Percentiles rank a stretch among this genome's conserved stretches.
Evolutionary conservation across 2,113 vertebrate genomes (phyloP).

Genomic region (Cranoglanis bouderius): DNA sequence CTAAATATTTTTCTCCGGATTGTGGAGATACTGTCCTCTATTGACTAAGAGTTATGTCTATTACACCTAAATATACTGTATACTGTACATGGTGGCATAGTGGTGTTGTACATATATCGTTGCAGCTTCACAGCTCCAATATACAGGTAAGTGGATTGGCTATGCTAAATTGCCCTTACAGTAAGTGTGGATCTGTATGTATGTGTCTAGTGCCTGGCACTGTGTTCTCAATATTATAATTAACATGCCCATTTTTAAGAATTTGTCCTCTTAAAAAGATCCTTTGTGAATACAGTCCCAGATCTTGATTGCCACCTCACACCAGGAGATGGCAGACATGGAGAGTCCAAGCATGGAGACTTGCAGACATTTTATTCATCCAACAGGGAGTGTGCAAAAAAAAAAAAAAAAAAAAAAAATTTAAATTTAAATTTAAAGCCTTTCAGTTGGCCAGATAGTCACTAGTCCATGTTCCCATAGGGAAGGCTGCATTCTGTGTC

Average conservation of each 20-base stretch:
- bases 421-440: background rate
- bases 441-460: background rate
- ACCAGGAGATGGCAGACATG: background rate
- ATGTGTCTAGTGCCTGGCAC: background rate
- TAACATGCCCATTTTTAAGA: background rate
- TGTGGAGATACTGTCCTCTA: background rate
- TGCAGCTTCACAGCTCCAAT: background rate
- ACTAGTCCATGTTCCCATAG: constrained; percentile 34
- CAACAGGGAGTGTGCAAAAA: constrained; percentile 11
- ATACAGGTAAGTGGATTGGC: background rate
- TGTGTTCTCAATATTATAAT: background rate
- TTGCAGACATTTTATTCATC: constrained; percentile 21
- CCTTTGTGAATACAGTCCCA: background rate
- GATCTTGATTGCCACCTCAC: background rate
- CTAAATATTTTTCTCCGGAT: background rate
- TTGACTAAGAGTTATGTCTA: background rate
- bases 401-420: constrained; percentile 14
- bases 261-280: background rate
- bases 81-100: background rate
- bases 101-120: background rate
- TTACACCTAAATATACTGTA: background rate
- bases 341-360: background rate
- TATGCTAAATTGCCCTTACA: background rate
- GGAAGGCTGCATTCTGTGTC: constrained; percentile 43
- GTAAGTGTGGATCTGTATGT: background rate